These are phyloP conservation scores for Hydractinia echinata DNA, from an alignment of 30 jellyfish, hydroid and myxozoan species.

Conservation along the genomic window DNA sequence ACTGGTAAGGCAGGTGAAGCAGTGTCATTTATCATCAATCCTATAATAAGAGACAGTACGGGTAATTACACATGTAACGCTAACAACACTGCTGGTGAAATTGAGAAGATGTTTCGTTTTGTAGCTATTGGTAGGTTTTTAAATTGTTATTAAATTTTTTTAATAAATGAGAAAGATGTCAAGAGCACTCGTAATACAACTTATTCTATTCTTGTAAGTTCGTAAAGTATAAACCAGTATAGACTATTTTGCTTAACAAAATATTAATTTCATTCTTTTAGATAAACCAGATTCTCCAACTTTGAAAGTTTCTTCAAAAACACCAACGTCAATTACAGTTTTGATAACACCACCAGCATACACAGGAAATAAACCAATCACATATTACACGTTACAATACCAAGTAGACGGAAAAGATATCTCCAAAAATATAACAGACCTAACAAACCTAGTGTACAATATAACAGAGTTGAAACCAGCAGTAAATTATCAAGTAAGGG, in stretches of 20 bases:
- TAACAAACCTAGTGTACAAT: background rate
- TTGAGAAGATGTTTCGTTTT: background rate
- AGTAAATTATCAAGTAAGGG: background rate
- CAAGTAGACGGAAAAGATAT: background rate
- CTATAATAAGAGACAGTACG: background rate
- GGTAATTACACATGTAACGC: background rate
- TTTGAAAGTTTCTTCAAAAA: too few species aligned
- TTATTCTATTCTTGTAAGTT: too few species aligned
- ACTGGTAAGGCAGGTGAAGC: background rate
- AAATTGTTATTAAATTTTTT: background rate
- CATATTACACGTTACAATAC: background rate
- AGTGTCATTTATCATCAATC: background rate
- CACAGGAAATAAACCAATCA: slow-evolving; percentile 14
- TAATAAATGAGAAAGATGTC: too few species aligned
- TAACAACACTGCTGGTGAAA: background rate
- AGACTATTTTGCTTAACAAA: too few species aligned
- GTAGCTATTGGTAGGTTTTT: background rate
- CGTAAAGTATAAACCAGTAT: too few species aligned
- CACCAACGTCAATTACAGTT: too few species aligned
- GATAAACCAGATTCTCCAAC: too few species aligned
- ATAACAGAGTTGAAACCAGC: background rate
- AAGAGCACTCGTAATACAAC: too few species aligned
- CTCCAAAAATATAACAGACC: background rate
- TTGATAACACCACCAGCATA: background rate
- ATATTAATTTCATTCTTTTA: too few species aligned